Conservation (phyloP, 2,113 vertebrate genomes). For the Hystrix cristata region DNA sequence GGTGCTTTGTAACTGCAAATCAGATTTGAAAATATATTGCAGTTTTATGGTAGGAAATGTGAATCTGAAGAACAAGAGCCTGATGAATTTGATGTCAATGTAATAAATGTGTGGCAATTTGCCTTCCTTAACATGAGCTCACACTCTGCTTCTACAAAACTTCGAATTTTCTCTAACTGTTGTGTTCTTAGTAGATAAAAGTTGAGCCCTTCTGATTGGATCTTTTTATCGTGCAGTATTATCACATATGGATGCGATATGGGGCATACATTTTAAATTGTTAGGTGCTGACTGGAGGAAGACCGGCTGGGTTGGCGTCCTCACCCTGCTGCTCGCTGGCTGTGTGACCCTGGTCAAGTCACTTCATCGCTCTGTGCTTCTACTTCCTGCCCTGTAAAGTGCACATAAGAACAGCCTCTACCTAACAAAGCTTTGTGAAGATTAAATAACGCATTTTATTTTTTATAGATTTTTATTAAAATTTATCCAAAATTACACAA, state of each 20-base stretch:
- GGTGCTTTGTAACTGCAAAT: background rate
- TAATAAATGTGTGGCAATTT: constrained; percentile 27
- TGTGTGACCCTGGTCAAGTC: background rate
- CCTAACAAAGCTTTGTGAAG: background rate
- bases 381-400: background rate
- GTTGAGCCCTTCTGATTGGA: background rate
- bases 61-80: background rate
- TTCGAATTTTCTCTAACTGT: background rate
- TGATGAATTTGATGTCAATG: background rate
- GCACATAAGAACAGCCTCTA: background rate
- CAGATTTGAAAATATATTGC: background rate
- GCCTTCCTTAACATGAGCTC: background rate
- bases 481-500: too few relatives aligned
- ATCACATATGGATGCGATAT: background rate
- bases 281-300: background rate
- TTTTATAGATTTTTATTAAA: too few relatives aligned
- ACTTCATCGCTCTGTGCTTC: background rate
- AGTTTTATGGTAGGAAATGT: background rate
- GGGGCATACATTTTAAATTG: background rate
- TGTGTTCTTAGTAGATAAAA: background rate
- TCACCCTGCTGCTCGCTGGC: background rate
- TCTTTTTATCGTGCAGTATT: background rate
- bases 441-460: background rate
- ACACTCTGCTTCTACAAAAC: background rate
- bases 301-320: background rate